Percentiles rank a stretch among this genome's conserved stretches.
phyloP scores from a whole-genome alignment of 2,797 vertebrate genomes.

The Morus bassanus region DNA sequence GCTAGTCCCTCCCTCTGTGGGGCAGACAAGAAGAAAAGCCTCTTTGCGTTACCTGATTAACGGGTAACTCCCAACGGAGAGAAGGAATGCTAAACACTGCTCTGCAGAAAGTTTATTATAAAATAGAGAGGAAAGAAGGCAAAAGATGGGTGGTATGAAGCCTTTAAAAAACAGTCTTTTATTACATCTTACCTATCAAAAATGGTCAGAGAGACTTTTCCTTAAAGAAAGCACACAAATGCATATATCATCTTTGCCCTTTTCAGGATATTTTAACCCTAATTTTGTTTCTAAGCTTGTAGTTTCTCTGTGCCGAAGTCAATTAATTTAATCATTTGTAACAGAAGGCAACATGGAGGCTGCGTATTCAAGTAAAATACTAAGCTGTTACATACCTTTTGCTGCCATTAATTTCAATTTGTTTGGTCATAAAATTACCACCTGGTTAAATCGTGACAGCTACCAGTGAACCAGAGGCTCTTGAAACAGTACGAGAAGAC shows the following conservation, averaged over 20 bases:
- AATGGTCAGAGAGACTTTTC: neutral
- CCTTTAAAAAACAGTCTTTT: neutral
- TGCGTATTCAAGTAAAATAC: neutral
- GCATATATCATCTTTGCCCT: neutral
- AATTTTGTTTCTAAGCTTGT: neutral
- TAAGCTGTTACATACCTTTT: neutral
- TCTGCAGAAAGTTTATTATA: neutral
- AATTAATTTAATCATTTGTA: constrained; percentile 20
- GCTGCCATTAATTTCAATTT: constrained; percentile 22
- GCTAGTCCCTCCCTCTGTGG: neutral
- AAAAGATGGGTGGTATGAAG: neutral
- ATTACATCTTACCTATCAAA: neutral
- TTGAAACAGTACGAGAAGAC: neutral
- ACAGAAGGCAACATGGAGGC: neutral
- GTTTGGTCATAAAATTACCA: neutral
- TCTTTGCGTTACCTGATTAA: neutral
- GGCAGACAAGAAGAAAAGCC: neutral
- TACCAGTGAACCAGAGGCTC: neutral
- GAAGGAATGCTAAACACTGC: neutral
- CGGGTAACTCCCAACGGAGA: neutral
- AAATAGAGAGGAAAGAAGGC: neutral
- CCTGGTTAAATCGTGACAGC: neutral
- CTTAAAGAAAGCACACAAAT: neutral
- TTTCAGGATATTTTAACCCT: neutral
- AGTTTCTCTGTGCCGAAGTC: neutral